Conservation (phyloP, 2,888 invertebrate species). For the Drosophila macrospina region DNA sequence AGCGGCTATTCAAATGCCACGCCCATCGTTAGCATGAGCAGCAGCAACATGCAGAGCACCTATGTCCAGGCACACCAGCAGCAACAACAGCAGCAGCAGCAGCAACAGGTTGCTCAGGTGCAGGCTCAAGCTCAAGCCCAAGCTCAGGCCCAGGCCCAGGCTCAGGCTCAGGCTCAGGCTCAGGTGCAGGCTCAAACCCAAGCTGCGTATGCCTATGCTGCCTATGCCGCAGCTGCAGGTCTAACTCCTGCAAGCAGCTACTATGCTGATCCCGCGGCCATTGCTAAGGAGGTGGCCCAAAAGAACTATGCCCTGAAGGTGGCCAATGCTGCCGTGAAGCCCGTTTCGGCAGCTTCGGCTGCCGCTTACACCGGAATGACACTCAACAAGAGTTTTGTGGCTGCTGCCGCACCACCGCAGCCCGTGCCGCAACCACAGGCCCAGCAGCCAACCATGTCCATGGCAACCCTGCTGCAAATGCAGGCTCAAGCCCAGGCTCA, state of each 20-base stretch:
- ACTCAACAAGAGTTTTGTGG: conserved; percentile 87
- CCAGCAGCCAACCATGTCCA: conserved; percentile 58
- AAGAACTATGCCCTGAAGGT: conserved; percentile 92
- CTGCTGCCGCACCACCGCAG: conserved; percentile 50
- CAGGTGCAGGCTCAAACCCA: conserved; percentile 72
- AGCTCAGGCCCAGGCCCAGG: conserved; percentile 55
- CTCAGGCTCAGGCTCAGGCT: conserved; percentile 62
- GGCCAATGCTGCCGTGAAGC: conserved; percentile 80
- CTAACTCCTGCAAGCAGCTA: conserved; percentile 64
- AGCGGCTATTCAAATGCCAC: conserved; percentile 63
- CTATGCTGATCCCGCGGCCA: conserved; percentile 87
- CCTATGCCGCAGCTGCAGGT: conserved; percentile 73
- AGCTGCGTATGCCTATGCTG: conserved; percentile 68
- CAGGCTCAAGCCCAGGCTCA: conserved; percentile 57
- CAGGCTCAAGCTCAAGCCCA: conserved; percentile 54
- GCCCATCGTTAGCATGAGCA: conserved; percentile 62
- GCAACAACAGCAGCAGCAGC: conserved; percentile 48
- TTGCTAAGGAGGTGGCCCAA: conserved; percentile 93
- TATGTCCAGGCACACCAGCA: conserved; percentile 45
- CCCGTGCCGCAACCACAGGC: conserved; percentile 56
- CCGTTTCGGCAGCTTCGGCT: conserved; percentile 75
- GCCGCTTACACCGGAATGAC: conserved; percentile 90
- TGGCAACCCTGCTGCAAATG: conserved; percentile 66
- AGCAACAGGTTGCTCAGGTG: conserved; percentile 42
- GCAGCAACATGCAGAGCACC: conserved; percentile 31